These are phyloP conservation scores for Argopecten irradians DNA, from an alignment of 1,140 invertebrate species.

Conservation along the genomic window DNA sequence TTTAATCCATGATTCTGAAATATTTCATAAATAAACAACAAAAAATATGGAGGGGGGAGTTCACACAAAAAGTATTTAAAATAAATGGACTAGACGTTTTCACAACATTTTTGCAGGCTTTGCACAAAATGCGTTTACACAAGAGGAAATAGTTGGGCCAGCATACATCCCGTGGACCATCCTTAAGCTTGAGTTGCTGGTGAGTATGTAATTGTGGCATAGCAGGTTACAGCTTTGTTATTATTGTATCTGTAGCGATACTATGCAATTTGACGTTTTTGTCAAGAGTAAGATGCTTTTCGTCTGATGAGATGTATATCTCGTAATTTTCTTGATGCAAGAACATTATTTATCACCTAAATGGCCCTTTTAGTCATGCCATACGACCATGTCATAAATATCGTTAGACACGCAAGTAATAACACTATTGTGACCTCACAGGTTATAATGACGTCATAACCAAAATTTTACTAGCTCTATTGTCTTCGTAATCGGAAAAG, in stretches of 20 bases:
- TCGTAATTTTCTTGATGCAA: no score
- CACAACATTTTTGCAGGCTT: conserved; percentile 46
- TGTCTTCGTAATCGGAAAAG: no score
- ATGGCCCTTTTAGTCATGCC: no score
- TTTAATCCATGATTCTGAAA: neutral
- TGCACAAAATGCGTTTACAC: conserved; percentile 59
- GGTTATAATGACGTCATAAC: no score
- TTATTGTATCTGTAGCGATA: neutral
- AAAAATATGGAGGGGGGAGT: no score
- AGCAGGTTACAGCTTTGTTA: neutral
- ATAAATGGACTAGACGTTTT: neutral
- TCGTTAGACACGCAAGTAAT: no score
- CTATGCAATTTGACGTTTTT: neutral
- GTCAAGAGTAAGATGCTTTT: neutral
- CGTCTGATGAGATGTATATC: neutral
- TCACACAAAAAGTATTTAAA: no score
- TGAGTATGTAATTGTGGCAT: conserved; percentile 26
- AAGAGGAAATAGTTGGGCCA: conserved; percentile 59
- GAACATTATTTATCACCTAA: no score
- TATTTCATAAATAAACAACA: no score
- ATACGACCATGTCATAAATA: no score
- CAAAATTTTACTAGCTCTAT: no score
- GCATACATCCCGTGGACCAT: conserved; percentile 63
- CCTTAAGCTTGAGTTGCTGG: conserved; percentile 60
- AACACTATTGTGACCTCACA: no score